These are phyloP conservation scores for Eupsittula cactorum DNA, from an alignment of 2,113 vertebrate species.

Conservation along the genomic window DNA sequence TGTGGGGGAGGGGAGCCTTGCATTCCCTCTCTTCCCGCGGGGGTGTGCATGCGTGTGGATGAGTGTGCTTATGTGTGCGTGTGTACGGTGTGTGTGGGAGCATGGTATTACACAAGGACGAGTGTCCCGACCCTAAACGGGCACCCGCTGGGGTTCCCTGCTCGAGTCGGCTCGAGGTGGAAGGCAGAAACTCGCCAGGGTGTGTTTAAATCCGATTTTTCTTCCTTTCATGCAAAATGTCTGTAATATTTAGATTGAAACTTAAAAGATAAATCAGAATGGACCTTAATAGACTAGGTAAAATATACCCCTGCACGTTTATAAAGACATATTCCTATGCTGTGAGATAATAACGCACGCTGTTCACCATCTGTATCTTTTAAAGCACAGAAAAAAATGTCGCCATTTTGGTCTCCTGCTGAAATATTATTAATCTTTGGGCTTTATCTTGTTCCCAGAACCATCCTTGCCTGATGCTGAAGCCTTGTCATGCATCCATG, in stretches of 20 bases:
- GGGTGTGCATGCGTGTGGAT: not conserved
- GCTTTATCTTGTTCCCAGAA: conserved; percentile 50
- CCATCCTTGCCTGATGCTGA: conserved; percentile 22
- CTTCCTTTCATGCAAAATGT: conserved; percentile 23
- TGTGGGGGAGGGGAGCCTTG: conserved; percentile 52
- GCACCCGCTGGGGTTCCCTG: not conserved
- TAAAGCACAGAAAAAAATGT: conserved; percentile 69
- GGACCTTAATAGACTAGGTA: conserved; percentile 44
- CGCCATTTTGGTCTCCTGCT: conserved; percentile 77
- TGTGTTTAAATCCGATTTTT: conserved; percentile 21
- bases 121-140: not conserved
- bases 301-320: conserved; percentile 39
- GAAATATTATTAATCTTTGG: conserved; percentile 73
- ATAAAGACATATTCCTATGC: conserved; percentile 39
- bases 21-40: not conserved
- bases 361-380: conserved; percentile 64
- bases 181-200: not conserved
- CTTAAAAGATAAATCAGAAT: conserved; percentile 42
- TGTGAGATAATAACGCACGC: conserved; percentile 32
- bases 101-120: not conserved
- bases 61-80: not conserved
- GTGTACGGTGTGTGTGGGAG: not conserved
- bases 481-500: not conserved
- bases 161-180: not conserved
- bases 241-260: conserved; percentile 49